phyloP scores from a whole-genome alignment of 2,888 invertebrate species.

The Latrodectus hesperus region DNA sequence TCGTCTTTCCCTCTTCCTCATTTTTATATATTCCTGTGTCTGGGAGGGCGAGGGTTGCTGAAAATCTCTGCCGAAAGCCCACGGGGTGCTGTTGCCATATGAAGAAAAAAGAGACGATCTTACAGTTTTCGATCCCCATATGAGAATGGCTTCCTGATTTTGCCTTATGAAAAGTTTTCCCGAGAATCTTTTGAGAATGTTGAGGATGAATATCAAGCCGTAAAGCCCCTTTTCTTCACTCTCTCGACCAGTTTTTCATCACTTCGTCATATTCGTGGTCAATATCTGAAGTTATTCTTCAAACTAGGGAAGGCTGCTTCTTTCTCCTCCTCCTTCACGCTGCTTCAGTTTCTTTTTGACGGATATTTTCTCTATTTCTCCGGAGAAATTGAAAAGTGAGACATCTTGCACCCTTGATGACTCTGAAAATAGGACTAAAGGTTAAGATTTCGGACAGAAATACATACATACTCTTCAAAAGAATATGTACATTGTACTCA shows the following conservation, averaged over 20 bases:
- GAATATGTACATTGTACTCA: too few relatives aligned
- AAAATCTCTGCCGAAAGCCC: not conserved
- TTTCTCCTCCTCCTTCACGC: not conserved
- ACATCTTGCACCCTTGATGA: too few relatives aligned
- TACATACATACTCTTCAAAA: too few relatives aligned
- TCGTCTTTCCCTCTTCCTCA: conserved; percentile 22
- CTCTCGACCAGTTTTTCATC: conserved; percentile 24
- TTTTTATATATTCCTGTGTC: conserved; percentile 22
- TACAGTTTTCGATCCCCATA: conserved; percentile 8
- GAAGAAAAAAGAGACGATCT: not conserved
- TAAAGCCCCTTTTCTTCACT: conserved; percentile 24
- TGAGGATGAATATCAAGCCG: conserved; percentile 7
- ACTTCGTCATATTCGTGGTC: conserved; percentile 62
- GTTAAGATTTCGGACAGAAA: too few relatives aligned
- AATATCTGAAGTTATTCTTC: conserved; percentile 54
- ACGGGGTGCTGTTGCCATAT: conserved; percentile 1
- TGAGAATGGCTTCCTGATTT: not conserved
- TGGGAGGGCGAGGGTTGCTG: not conserved
- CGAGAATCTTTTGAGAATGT: conserved; percentile 29
- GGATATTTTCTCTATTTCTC: not conserved
- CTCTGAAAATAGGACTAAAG: too few relatives aligned
- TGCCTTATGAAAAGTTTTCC: conserved; percentile 44
- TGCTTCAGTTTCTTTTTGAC: not conserved
- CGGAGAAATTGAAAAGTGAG: not conserved
- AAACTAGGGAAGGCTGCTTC: conserved; percentile 9